Percentiles rank a stretch among this genome's conserved stretches.
Evolutionary conservation across 1,140 invertebrate genomes (phyloP).

Genomic region (Belonocnema kinseyi): DNA sequence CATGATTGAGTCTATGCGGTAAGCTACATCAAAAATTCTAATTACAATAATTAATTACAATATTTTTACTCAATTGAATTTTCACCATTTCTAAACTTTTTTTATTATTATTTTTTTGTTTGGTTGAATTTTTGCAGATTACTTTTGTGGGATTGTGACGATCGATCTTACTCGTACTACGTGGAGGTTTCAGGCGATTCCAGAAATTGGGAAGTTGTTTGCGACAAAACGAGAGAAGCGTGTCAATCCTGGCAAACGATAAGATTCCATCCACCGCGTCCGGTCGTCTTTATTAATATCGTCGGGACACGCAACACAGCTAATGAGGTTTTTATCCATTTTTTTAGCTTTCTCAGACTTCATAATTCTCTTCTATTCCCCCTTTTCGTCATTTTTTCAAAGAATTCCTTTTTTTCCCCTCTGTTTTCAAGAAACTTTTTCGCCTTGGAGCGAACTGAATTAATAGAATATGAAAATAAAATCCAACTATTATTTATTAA

Average conservation of each 20-base stretch:
- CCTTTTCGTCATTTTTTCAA: no score
- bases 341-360: background rate
- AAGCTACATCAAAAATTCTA: conserved; percentile 36
- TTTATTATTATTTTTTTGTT: background rate
- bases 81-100: background rate
- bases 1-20: conserved; percentile 92
- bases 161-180: conserved; percentile 96
- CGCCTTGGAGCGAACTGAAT: no score
- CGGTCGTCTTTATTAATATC: conserved; percentile 95
- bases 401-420: no score
- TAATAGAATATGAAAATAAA: no score
- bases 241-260: conserved; percentile 96
- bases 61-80: background rate
- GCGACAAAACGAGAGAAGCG: conserved; percentile 84
- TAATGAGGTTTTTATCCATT: conserved; percentile 85
- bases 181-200: conserved; percentile 96
- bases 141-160: conserved; percentile 98
- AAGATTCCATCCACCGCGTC: conserved; percentile 83
- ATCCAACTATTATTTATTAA: no score
- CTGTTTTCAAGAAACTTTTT: no score
- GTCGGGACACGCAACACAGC: conserved; percentile 97
- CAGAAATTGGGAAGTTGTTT: conserved; percentile 91
- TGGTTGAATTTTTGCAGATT: conserved; percentile 77
- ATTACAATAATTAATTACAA: background rate
- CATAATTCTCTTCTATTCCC: no score